Conservation (phyloP, 2,797 vertebrate genomes). For the Rhodeus uyekii region DNA sequence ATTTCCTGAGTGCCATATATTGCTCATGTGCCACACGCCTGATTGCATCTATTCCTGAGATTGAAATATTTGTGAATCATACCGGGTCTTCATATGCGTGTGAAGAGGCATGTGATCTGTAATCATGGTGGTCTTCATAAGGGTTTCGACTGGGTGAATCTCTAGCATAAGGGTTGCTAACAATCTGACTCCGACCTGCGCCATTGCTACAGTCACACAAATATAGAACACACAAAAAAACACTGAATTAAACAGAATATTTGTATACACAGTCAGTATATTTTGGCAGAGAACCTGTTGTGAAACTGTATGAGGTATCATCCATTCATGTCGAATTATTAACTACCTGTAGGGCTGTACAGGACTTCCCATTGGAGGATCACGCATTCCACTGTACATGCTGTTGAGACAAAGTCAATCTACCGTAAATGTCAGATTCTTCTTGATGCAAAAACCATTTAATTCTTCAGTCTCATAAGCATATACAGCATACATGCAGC, state of each 20-base stretch:
- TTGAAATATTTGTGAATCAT: not conserved
- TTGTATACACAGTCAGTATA: not conserved
- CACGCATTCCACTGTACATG: not conserved
- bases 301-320: not conserved
- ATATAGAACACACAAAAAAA: not conserved
- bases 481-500: not conserved
- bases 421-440: not conserved
- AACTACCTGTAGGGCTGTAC: constrained; percentile 5
- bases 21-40: not conserved
- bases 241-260: not conserved
- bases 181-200: constrained; percentile 11
- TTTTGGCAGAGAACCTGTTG: not conserved
- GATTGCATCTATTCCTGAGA: not conserved
- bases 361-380: not conserved
- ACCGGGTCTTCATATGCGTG: constrained; percentile 9
- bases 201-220: constrained; percentile 33
- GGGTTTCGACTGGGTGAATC: constrained; percentile 29
- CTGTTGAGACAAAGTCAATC: not conserved
- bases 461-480: not conserved
- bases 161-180: constrained; percentile 49
- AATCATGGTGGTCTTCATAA: constrained; percentile 35
- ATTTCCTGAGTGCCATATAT: no score
- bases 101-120: not conserved
- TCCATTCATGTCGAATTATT: not conserved
- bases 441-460: not conserved